Evolutionary conservation across 2,113 vertebrate species (phyloP).

Genomic region (Circaetus cinerascens): DNA sequence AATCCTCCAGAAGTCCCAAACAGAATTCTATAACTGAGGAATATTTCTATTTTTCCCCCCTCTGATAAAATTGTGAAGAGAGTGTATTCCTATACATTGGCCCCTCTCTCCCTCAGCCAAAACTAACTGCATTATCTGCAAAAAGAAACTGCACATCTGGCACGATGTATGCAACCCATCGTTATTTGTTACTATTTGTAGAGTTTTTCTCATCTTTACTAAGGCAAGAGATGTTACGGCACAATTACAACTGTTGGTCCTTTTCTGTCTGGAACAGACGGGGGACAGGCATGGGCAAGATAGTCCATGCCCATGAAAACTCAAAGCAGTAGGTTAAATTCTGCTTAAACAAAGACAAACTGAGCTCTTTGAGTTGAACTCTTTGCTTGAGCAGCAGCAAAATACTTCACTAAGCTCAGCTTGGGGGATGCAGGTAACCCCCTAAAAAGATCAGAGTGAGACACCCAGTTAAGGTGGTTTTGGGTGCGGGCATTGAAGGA

Average conservation of each 20-base stretch:
- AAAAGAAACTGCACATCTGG: not conserved
- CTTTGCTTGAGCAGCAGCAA: not conserved
- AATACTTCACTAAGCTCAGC: not conserved
- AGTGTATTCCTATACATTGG: not conserved
- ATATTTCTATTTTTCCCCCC: not conserved
- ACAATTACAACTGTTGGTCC: not conserved
- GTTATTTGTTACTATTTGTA: not conserved
- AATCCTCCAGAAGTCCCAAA: not conserved
- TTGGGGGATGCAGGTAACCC: not conserved
- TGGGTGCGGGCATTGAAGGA: fast-evolving
- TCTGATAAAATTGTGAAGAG: not conserved
- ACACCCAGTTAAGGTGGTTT: fast-evolving
- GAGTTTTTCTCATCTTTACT: not conserved
- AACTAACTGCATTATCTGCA: not conserved
- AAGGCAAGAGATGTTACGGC: not conserved
- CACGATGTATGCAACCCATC: fast-evolving
- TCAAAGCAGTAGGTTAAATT: not conserved
- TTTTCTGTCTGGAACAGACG: not conserved
- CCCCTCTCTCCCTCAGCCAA: not conserved
- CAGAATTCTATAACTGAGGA: not conserved
- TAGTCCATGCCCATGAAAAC: fast-evolving
- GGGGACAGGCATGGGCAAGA: not conserved
- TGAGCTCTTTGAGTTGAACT: not conserved
- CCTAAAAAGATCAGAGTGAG: too few relatives aligned
- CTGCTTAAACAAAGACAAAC: not conserved